Evolutionary conservation across 2,797 vertebrate species (phyloP), one percentile per base, ranked within the genome.

Genomic region (Manis crassicaudata): DNA sequence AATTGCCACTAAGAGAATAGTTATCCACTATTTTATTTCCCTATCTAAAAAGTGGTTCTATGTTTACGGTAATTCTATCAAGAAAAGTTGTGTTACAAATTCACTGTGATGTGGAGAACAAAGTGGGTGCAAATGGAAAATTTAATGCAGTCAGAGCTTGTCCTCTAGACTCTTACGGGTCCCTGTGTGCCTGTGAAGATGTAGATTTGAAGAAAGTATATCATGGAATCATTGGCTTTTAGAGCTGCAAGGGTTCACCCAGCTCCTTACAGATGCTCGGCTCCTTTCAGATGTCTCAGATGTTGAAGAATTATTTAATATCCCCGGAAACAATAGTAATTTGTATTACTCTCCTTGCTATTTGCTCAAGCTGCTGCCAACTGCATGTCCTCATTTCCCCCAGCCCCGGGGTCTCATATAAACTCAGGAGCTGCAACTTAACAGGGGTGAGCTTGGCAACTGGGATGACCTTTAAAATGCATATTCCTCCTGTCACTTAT

Each of bases 401-500:
- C n/a, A 32, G 5, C 6, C 16, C 1, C 25, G 8, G 2, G 12
- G 29, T 89, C 43, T 46, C 81, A 60, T 37, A 50, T 20, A 68
- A 76, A 62, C 40, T 85, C 35, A 23, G 23, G 77, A 82, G 21
- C 11, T 35, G 35, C 32, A 92, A 75, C 27, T 94, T 63, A 85
- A 37, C 7, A 16, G 73, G 72, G 82, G 37, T 67, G 92, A 81
- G 32, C 46, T 37, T 46, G 58, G n/a, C 93, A 88, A 93, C 63
- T 92, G 68, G 68, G 92, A 20, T 86, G 88, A 94, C 90, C 96
- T 97, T 96, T 96, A 72, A 76, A 94, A 94, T 86, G 54, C 63
- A 70, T 37, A 58, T 68, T 85, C 67, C 35, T 75, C 17, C 65
- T 81, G 81, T 86, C 84, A 92, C 21, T 85, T 96, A 60, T 21